phyloP scores from a whole-genome alignment of 2,113 vertebrate species.

The Onychorhynchus coronatus region DNA sequence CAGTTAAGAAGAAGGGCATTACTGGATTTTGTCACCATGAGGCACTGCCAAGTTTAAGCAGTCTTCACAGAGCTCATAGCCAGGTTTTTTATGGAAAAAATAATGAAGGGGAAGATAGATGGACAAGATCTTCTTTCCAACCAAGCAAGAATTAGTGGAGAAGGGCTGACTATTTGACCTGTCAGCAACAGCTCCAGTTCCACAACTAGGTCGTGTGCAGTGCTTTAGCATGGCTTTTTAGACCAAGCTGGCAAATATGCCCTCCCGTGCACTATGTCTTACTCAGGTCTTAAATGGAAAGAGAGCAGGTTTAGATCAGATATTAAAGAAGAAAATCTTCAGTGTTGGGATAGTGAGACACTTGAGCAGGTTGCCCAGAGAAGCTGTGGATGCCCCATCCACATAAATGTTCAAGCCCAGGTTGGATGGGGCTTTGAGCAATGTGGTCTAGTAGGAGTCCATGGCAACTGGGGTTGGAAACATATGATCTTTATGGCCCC shows the following conservation, averaged over 20 bases:
- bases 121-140: neutral
- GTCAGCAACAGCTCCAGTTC: neutral
- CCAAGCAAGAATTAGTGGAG: neutral
- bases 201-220: rapidly evolving
- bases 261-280: neutral
- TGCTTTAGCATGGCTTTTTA: neutral
- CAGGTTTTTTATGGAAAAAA: neutral
- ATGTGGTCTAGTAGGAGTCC: neutral
- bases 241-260: neutral
- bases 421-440: neutral
- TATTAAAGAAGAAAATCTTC: neutral
- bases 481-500: too few species aligned
- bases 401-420: neutral
- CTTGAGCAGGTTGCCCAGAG: neutral
- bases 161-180: neutral
- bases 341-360: neutral
- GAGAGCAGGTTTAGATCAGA: neutral
- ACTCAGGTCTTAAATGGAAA: neutral
- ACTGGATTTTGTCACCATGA: neutral
- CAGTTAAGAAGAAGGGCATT: constrained; percentile 11
- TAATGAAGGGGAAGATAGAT: neutral
- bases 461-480: neutral
- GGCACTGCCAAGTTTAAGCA: neutral
- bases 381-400: neutral
- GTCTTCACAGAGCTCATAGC: neutral